phyloP scores from a whole-genome alignment of 2,888 invertebrate genomes.

The Perithous albicinctus region DNA sequence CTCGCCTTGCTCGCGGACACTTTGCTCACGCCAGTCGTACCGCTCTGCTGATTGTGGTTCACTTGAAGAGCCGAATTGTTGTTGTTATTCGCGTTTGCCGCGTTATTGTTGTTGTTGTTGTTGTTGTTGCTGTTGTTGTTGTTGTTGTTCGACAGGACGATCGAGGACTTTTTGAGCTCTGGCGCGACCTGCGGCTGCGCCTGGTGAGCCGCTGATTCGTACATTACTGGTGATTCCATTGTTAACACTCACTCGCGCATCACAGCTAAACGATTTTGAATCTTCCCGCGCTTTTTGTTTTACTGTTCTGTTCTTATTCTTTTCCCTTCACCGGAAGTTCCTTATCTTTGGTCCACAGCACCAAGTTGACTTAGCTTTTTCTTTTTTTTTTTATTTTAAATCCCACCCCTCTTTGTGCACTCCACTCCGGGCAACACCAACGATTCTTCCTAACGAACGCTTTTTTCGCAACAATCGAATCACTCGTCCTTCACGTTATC shows the following conservation, averaged over 20 bases:
- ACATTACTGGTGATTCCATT: conserved; percentile 96
- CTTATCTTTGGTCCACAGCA: neutral
- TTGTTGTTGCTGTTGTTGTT: conserved; percentile 78
- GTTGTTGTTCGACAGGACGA: conserved; percentile 85
- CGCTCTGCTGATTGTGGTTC: conserved; percentile 86
- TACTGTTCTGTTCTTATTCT: neutral
- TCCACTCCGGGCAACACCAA: neutral
- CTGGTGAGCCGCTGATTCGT: conserved; percentile 89
- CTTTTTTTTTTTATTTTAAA: no score
- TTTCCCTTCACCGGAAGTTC: neutral
- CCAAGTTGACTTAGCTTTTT: no score
- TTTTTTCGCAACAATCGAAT: neutral
- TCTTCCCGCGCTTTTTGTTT: neutral
- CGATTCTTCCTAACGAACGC: neutral
- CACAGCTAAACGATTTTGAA: conserved; percentile 71
- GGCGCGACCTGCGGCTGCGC: conserved; percentile 84
- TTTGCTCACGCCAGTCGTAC: conserved; percentile 84
- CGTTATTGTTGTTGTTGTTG: no score
- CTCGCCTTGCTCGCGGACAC: conserved; percentile 87
- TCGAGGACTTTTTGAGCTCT: conserved; percentile 88
- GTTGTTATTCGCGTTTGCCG: conserved; percentile 83
- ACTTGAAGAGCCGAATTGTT: conserved; percentile 85
- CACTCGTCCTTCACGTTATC: conserved; percentile 19
- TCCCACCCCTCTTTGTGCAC: no score
- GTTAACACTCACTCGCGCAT: conserved; percentile 78